Percentiles rank a stretch among this genome's conserved stretches.
Evolutionary conservation across 2,797 vertebrate species (phyloP).

Genomic region (Pseudocheirus occidentalis): DNA sequence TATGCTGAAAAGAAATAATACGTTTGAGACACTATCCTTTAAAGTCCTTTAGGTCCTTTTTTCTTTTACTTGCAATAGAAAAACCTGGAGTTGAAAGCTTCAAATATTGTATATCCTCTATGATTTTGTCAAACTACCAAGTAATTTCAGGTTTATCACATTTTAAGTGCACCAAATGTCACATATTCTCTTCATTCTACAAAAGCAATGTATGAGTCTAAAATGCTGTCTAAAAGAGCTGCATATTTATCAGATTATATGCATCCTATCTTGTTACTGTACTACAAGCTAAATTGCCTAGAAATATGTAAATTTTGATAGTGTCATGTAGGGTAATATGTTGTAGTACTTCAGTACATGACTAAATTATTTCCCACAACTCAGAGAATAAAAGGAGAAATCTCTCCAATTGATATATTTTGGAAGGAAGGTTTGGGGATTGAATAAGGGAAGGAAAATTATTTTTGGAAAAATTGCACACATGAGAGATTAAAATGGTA

Average conservation of each 20-base stretch:
- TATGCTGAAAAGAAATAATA: neutral
- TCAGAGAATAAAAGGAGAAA: neutral
- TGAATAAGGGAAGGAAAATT: conserved; percentile 34
- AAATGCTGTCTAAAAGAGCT: neutral
- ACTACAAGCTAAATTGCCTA: neutral
- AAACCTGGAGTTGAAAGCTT: neutral
- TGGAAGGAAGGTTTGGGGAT: neutral
- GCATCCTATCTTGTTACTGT: neutral
- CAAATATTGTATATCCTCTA: neutral
- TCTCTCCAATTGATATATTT: neutral
- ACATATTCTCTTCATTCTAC: neutral
- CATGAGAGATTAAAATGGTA: neutral
- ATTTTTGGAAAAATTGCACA: neutral
- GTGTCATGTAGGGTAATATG: neutral
- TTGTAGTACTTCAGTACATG: neutral
- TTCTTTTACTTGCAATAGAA: conserved; percentile 4
- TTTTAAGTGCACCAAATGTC: conserved; percentile 1
- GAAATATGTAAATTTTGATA: conserved; percentile 1
- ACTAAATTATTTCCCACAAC: neutral
- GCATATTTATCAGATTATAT: neutral
- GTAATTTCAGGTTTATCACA: conserved; percentile 1
- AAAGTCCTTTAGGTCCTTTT: neutral
- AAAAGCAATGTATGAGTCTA: neutral
- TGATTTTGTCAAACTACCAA: neutral
- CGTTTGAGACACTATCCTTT: neutral